phyloP scores from a whole-genome alignment of 2,113 vertebrate species.

The Eulemur macaco region DNA sequence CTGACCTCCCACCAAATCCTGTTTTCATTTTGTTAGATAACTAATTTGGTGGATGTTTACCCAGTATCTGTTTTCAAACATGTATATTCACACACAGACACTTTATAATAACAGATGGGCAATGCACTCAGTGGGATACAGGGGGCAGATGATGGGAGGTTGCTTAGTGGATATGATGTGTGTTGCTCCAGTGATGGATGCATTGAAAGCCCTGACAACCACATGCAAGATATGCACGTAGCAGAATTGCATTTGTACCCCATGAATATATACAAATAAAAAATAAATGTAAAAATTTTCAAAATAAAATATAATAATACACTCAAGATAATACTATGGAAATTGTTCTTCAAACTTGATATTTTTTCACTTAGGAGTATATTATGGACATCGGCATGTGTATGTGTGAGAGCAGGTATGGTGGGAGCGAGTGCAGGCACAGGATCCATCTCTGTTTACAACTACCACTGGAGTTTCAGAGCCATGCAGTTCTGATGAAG shows the following conservation, averaged over 20 bases:
- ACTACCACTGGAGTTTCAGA: not conserved
- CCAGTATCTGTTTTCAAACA: not conserved
- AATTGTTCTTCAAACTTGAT: constrained; percentile 26
- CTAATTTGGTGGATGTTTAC: not conserved
- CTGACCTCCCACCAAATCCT: not conserved
- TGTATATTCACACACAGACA: not conserved
- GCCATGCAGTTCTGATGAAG: not conserved
- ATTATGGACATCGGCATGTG: not conserved
- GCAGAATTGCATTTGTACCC: too few relatives aligned
- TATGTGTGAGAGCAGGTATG: not conserved
- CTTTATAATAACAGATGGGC: not conserved
- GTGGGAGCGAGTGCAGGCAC: not conserved
- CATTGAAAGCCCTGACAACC: too few relatives aligned
- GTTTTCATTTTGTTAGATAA: not conserved
- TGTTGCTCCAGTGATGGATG: too few relatives aligned
- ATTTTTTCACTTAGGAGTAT: not conserved
- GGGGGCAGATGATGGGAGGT: too few relatives aligned
- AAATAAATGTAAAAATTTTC: too few relatives aligned
- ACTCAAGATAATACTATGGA: not conserved
- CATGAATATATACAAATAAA: too few relatives aligned
- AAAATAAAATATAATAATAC: not conserved
- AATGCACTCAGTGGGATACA: too few relatives aligned
- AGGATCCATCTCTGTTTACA: not conserved
- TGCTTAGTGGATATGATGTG: too few relatives aligned
- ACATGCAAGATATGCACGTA: too few relatives aligned